These are phyloP conservation scores for Trichacis sp. DNA, from an alignment of 2,888 invertebrate genomes.

Conservation along the genomic window DNA sequence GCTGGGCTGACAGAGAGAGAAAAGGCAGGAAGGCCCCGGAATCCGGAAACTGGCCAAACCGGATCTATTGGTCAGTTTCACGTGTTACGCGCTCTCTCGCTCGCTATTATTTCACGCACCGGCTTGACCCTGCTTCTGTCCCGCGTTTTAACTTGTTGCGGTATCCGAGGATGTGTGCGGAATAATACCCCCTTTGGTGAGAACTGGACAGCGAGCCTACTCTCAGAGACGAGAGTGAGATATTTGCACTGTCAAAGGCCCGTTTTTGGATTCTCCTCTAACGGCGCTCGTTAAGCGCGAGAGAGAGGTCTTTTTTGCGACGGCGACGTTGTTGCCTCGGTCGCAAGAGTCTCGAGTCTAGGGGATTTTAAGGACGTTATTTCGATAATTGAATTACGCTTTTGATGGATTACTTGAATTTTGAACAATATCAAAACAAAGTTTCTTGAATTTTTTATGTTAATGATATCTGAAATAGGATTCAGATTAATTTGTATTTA, in stretches of 20 bases:
- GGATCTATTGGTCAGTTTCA: slow-evolving; percentile 69
- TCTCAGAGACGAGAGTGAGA: slow-evolving; percentile 53
- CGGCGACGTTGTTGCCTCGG: too few species aligned
- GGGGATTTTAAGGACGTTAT: too few species aligned
- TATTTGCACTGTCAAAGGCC: slow-evolving; percentile 17
- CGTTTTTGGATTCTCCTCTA: slow-evolving; percentile 8
- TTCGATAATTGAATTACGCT: too few species aligned
- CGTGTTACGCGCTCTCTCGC: slow-evolving; percentile 48
- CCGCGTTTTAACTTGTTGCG: slow-evolving; percentile 21
- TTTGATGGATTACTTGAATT: too few species aligned
- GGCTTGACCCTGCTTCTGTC: slow-evolving; percentile 27
- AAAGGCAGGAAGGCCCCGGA: slow-evolving; percentile 59
- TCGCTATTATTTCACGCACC: slow-evolving; percentile 28
- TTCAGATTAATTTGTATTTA: too few species aligned
- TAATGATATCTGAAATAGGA: too few species aligned
- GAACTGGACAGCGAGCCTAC: slow-evolving; percentile 60
- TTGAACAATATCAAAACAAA: too few species aligned
- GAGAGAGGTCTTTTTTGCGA: too few species aligned
- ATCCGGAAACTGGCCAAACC: slow-evolving; percentile 69
- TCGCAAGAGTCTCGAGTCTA: too few species aligned
- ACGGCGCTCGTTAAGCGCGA: background rate
- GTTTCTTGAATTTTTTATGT: too few species aligned
- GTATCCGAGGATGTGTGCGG: slow-evolving; percentile 17
- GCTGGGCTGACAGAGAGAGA: slow-evolving; percentile 24
- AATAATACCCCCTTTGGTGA: slow-evolving; percentile 55